These are phyloP conservation scores for Caenorhabditis angaria DNA, from an alignment of 2,888 invertebrate genomes.

Conservation along the genomic window DNA sequence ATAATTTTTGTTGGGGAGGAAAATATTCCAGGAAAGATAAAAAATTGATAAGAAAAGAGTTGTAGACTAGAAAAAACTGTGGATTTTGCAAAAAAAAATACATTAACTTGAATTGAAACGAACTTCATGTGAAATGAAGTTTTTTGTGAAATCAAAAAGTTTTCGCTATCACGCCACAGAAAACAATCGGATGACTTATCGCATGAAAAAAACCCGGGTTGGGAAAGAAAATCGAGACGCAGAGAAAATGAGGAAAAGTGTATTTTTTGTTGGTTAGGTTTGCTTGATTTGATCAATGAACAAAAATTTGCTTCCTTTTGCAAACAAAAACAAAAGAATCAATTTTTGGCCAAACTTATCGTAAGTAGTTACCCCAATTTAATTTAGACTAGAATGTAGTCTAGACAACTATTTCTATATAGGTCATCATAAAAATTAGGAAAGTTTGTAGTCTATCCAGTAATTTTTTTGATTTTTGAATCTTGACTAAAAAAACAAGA, in stretches of 20 bases:
- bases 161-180: neutral
- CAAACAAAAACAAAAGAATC: neutral
- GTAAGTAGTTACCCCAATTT: too few species aligned
- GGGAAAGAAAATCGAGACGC: neutral
- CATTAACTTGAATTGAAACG: neutral
- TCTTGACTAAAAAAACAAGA: neutral
- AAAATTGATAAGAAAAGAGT: conserved; percentile 10
- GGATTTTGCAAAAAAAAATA: neutral
- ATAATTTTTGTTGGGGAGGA: conserved; percentile 6
- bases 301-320: neutral
- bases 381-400: too few species aligned
- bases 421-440: too few species aligned
- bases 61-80: conserved; percentile 26
- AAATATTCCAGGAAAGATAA: conserved; percentile 5
- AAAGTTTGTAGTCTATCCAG: too few species aligned
- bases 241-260: neutral
- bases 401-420: too few species aligned
- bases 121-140: too few species aligned
- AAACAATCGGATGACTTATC: conserved; percentile 5
- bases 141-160: neutral
- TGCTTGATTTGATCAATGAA: neutral
- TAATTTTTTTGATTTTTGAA: too few species aligned
- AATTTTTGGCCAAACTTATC: too few species aligned
- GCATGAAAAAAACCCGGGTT: neutral
- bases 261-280: neutral